Percentiles rank a stretch among this genome's conserved stretches.
Evolutionary conservation across 2,888 invertebrate species (phyloP).

Genomic region (Hirtodrosophila alboralis): DNA sequence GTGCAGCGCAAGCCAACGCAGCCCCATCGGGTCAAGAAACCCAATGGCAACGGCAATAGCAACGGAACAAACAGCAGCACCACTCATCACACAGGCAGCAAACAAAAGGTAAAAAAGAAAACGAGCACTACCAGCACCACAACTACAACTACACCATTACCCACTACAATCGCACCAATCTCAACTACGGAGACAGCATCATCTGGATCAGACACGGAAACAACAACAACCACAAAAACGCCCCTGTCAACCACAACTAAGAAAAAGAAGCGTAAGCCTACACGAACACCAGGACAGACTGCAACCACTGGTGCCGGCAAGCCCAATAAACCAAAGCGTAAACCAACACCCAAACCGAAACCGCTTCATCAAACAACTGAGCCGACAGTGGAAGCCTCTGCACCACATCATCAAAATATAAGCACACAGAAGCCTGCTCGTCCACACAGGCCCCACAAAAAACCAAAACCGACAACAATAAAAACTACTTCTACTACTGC

Average conservation of each 20-base stretch:
- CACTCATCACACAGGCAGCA: constrained; percentile 36
- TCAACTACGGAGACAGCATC: constrained; percentile 23
- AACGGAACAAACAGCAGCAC: constrained; percentile 35
- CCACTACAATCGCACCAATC: constrained; percentile 21
- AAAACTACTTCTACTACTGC: constrained; percentile 38
- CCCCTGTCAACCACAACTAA: constrained; percentile 53
- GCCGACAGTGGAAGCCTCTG: constrained; percentile 29
- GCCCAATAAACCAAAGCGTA: constrained; percentile 40
- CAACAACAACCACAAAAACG: constrained; percentile 30
- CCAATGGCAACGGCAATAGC: constrained; percentile 35
- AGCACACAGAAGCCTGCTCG: constrained; percentile 37
- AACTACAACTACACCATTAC: constrained; percentile 18
- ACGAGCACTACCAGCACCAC: constrained; percentile 41
- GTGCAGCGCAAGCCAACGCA: constrained; percentile 63
- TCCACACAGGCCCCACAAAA: constrained; percentile 53
- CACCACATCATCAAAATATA: constrained; percentile 47
- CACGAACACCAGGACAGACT: constrained; percentile 62
- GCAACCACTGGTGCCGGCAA: constrained; percentile 18
- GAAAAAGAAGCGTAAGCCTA: constrained; percentile 81
- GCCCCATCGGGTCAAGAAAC: constrained; percentile 76
- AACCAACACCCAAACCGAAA: constrained; percentile 59
- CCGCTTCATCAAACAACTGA: constrained; percentile 31
- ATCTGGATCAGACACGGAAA: constrained; percentile 16
- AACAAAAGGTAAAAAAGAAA: constrained; percentile 80
- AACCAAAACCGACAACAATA: constrained; percentile 57